These are phyloP conservation scores for Gambusia holbrooki DNA, from an alignment of 2,113 vertebrate genomes.

Conservation along the genomic window DNA sequence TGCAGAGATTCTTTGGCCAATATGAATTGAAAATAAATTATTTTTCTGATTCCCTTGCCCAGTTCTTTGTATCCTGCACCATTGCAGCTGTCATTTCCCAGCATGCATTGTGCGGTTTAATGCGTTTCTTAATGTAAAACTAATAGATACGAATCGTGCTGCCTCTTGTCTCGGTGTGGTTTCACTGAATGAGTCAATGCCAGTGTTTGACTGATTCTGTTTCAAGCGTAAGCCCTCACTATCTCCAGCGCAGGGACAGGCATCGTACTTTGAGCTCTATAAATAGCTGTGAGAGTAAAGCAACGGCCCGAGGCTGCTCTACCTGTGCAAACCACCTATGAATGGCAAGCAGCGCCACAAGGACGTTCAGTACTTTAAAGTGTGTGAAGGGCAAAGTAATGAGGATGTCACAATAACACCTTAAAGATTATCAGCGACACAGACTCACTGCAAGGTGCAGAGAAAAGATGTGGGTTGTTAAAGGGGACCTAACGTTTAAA, in stretches of 20 bases:
- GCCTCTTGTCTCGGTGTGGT: constrained; percentile 1
- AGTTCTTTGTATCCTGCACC: background rate
- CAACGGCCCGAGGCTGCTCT: constrained; percentile 42
- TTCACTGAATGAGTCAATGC: constrained; percentile 3
- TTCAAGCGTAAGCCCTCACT: constrained; percentile 28
- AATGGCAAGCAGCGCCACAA: constrained; percentile 42
- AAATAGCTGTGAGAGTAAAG: constrained; percentile 42
- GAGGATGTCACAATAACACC: constrained; percentile 8
- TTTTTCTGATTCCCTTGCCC: background rate
- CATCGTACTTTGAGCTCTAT: constrained; percentile 46
- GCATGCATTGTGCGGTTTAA: constrained; percentile 6
- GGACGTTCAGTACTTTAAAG: constrained; percentile 23
- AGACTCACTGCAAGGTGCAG: background rate
- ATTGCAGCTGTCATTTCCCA: constrained; percentile 5
- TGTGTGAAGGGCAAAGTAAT: background rate
- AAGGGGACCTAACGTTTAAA: no score
- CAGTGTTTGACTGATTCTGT: constrained; percentile 24
- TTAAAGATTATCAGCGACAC: background rate
- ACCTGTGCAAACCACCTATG: constrained; percentile 36
- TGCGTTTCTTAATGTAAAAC: constrained; percentile 25
- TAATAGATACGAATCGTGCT: constrained; percentile 25
- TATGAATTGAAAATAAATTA: constrained; percentile 10
- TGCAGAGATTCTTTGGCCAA: constrained; percentile 5
- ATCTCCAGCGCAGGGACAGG: constrained; percentile 26
- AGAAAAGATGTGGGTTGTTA: background rate